Evolutionary conservation across 1,140 invertebrate species (phyloP).

Genomic region (Solen grandis): DNA sequence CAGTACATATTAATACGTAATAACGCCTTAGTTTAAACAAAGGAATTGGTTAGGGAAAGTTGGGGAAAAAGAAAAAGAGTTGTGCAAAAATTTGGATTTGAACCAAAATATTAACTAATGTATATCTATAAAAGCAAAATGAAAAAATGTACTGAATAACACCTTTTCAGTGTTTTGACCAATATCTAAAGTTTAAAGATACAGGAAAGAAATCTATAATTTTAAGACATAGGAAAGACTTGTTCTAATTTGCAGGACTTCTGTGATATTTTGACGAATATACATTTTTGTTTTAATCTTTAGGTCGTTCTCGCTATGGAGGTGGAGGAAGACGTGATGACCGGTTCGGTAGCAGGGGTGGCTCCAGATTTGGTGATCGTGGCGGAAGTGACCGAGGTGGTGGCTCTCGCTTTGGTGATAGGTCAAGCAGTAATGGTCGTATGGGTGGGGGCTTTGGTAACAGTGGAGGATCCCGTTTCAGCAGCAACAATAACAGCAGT

Average conservation of each 20-base stretch:
- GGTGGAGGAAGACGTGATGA: conserved; percentile 28
- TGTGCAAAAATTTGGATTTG: too few species aligned
- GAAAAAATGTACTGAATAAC: too few species aligned
- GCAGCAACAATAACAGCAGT: background rate
- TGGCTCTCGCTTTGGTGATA: conserved; percentile 3
- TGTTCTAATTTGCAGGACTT: background rate
- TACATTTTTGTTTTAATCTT: background rate
- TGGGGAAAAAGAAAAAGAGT: too few species aligned
- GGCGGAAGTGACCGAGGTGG: conserved; percentile 18
- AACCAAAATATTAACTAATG: too few species aligned
- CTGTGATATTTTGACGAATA: background rate
- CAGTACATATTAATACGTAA: too few species aligned
- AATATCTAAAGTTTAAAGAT: background rate
- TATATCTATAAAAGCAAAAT: too few species aligned
- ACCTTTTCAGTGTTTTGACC: background rate
- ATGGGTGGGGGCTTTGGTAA: conserved; percentile 22
- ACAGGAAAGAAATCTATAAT: background rate
- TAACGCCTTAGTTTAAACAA: too few species aligned
- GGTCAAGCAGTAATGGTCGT: conserved; percentile 47
- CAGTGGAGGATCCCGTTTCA: background rate
- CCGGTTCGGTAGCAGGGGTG: conserved; percentile 34
- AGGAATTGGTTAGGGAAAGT: too few species aligned
- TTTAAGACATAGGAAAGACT: background rate
- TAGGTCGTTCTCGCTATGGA: conserved; percentile 47
- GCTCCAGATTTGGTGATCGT: conserved; percentile 52